phyloP scores from a whole-genome alignment of 2,888 invertebrate genomes.

The Eledone cirrhosa region DNA sequence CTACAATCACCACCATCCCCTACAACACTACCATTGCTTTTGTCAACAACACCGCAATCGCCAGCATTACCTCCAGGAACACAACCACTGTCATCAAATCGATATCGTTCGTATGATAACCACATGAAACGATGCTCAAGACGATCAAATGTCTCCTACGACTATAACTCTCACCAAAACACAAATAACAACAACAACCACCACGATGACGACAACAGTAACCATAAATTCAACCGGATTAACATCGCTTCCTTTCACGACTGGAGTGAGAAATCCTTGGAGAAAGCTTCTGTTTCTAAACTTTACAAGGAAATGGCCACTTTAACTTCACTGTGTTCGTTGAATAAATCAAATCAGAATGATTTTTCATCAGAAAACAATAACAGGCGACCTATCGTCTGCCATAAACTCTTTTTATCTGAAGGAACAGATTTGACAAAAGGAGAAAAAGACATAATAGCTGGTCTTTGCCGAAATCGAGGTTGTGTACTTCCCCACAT shows the following conservation, averaged over 20 bases:
- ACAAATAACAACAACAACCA: too few species aligned
- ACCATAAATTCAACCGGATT: not conserved
- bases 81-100: too few species aligned
- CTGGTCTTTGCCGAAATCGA: constrained; percentile 19
- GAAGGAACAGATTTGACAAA: constrained; percentile 17
- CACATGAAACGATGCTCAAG: too few species aligned
- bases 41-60: too few species aligned
- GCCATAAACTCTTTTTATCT: not conserved
- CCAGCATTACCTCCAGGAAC: too few species aligned
- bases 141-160: too few species aligned
- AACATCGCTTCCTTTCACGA: constrained; percentile 26
- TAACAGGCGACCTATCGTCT: not conserved
- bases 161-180: too few species aligned
- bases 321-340: not conserved
- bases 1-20: too few species aligned
- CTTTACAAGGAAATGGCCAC: constrained; percentile 21
- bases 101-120: too few species aligned
- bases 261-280: not conserved
- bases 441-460: constrained; percentile 23
- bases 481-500: constrained; percentile 4
- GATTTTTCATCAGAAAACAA: too few species aligned
- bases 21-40: too few species aligned
- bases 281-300: not conserved
- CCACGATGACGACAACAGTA: not conserved
- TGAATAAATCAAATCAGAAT: not conserved